Evolutionary conservation across 2,797 vertebrate species (phyloP), one percentile per base, ranked within the genome.

Genomic region (Enteromius afrohamiltoni): DNA sequence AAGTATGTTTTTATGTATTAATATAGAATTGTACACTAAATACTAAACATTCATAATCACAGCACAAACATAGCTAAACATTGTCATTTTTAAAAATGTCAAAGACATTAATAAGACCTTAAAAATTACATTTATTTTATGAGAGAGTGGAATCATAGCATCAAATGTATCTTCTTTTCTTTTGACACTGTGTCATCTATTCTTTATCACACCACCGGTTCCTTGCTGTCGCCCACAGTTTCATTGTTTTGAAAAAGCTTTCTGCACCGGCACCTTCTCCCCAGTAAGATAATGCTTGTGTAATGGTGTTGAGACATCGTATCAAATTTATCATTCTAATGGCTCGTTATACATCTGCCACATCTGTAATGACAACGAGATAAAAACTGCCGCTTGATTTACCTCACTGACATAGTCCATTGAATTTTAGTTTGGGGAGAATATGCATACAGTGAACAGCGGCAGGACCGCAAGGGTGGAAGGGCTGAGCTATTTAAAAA

Each of bases 271-370:
- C 77, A 88, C 80, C 73, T 69, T 49, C 84, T 26, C 82, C 42
- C 23, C 37, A 69, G 73, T 60, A 68, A 79, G 83, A 88, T 84
- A 87, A 87, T 75, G 31, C 81, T 88, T 82, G 71, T 77, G 75
- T 89, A 88, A 91, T 90, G 86, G 78, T 80, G 80, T 69, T 86
- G 87, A 91, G 88, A 90, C 81, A 78, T 84, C 37, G 79, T 77
- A 80, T 86, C 49, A 70, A 85, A 93, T 93, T 84, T 89, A 91
- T 93, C 91, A 92, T 91, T 86, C 87, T 89, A 93, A 93, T 90
- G 90, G 89, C 90, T 92, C 89, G 88, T 93, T 93, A 92, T 92
- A 89, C 91, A 93, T 93, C 91, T 93, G 91, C 88, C 91, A 91
- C 86, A 74, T 89, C 74, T 86, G 82, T 89, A 90, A 92, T 92